phyloP scores from a whole-genome alignment of 2,113 vertebrate genomes.

The Cinclus mexicanus region DNA sequence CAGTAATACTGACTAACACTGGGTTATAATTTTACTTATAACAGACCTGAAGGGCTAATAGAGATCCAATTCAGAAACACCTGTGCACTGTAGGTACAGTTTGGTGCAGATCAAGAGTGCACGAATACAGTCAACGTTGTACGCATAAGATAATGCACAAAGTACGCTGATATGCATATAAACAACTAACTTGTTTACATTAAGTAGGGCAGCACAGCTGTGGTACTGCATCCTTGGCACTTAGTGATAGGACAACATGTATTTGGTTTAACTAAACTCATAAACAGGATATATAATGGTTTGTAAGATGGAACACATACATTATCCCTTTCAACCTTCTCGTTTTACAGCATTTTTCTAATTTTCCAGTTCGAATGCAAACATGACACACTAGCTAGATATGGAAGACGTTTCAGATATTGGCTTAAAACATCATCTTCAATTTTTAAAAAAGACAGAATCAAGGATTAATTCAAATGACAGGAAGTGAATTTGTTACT shows the following conservation, averaged over 20 bases:
- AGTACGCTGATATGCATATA: slow-evolving; percentile 54
- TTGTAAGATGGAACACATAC: slow-evolving; percentile 59
- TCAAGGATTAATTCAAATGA: neutral
- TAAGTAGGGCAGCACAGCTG: slow-evolving; percentile 17
- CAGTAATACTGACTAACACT: slow-evolving; percentile 73
- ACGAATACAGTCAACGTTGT: slow-evolving; percentile 47
- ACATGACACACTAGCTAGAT: slow-evolving; percentile 23
- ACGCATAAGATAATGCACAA: slow-evolving; percentile 57
- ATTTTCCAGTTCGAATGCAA: slow-evolving; percentile 57
- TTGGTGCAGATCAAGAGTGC: slow-evolving; percentile 43
- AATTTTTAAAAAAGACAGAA: neutral
- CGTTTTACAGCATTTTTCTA: slow-evolving; percentile 57
- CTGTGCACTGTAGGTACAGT: slow-evolving; percentile 37
- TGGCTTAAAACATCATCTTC: slow-evolving; percentile 31
- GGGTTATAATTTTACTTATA: slow-evolving; percentile 43
- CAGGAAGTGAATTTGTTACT: neutral
- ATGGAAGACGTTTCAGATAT: slow-evolving; percentile 42
- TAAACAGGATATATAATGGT: slow-evolving; percentile 47
- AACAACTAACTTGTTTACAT: slow-evolving; percentile 51
- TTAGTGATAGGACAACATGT: slow-evolving; percentile 71
- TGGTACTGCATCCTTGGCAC: slow-evolving; percentile 66
- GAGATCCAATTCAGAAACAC: slow-evolving; percentile 17
- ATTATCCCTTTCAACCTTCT: slow-evolving; percentile 70
- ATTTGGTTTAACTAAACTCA: slow-evolving; percentile 73
- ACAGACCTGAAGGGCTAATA: slow-evolving; percentile 17